Conservation (phyloP, 2,113 vertebrate species). For the Catharus bicknelli region DNA sequence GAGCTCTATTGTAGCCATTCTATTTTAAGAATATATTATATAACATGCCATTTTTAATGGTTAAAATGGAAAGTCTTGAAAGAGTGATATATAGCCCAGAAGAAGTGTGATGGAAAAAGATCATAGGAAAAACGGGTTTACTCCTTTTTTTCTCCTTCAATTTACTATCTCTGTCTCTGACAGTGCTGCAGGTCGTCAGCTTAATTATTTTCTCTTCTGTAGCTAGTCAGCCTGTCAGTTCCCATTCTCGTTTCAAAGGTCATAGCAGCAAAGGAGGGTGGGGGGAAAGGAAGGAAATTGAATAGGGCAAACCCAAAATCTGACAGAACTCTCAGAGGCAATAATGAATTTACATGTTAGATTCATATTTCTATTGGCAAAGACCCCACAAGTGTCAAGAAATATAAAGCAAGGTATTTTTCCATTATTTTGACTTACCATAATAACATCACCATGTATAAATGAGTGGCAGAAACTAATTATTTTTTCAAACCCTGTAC, state of each 20-base stretch:
- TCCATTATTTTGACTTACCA: background rate
- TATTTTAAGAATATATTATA: background rate
- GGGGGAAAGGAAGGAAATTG: background rate
- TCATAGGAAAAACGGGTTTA: background rate
- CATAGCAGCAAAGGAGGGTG: background rate
- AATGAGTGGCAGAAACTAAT: background rate
- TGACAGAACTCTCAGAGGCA: background rate
- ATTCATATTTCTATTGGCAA: background rate
- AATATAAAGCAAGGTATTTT: background rate
- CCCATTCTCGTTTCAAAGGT: conserved; percentile 2
- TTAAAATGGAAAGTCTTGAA: background rate
- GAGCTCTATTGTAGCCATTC: background rate
- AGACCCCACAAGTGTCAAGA: background rate
- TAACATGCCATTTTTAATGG: background rate
- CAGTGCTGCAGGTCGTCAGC: background rate
- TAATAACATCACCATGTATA: background rate
- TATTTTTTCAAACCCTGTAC: background rate
- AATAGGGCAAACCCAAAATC: background rate
- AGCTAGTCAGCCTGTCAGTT: background rate
- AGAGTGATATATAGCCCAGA: background rate
- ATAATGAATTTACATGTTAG: background rate
- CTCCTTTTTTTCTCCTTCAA: background rate
- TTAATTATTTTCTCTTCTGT: conserved; percentile 5
- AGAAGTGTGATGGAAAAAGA: background rate
- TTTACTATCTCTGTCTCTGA: background rate